Percentiles rank a stretch among this genome's conserved stretches.
phyloP scores from a whole-genome alignment of 2,113 vertebrate species.

The Xenopus borealis region DNA sequence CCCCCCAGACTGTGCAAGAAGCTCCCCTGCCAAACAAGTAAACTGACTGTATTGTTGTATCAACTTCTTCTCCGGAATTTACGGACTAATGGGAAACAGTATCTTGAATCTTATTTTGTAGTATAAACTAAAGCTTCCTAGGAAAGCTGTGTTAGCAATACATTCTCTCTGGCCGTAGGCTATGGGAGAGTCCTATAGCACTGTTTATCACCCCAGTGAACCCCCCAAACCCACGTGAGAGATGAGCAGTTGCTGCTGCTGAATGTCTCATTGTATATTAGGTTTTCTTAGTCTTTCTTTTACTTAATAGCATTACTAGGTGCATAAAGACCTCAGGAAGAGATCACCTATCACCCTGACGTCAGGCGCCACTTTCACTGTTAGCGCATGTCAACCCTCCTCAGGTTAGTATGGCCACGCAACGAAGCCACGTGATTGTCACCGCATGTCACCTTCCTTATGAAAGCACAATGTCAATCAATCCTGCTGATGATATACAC shows the following conservation, averaged over 20 bases:
- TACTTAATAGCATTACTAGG: slow-evolving; percentile 1
- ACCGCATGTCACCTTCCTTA: slow-evolving; percentile 31
- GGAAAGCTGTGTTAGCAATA: slow-evolving; percentile 38
- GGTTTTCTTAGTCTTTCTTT: neutral
- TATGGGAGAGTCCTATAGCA: neutral
- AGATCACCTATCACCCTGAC: slow-evolving; percentile 12
- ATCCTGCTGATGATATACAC: slow-evolving; percentile 11
- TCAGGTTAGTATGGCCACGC: neutral
- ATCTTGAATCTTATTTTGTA: slow-evolving; percentile 25
- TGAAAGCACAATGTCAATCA: slow-evolving; percentile 31
- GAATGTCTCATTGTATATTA: neutral
- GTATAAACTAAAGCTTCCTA: slow-evolving; percentile 27
- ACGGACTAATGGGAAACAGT: slow-evolving; percentile 14
- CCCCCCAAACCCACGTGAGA: neutral
- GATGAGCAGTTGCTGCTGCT: neutral
- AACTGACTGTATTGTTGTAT: slow-evolving; percentile 46
- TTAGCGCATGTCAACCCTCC: slow-evolving; percentile 1
- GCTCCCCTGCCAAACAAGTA: slow-evolving; percentile 28
- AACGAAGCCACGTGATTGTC: slow-evolving; percentile 5
- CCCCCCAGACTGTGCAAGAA: neutral
- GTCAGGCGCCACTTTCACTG: slow-evolving; percentile 5
- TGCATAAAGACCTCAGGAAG: slow-evolving; percentile 41
- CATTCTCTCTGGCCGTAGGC: neutral
- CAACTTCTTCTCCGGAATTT: slow-evolving; percentile 38
- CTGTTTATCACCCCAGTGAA: neutral